Conservation (phyloP, 1,140 invertebrate species). For the Grapholita molesta region DNA sequence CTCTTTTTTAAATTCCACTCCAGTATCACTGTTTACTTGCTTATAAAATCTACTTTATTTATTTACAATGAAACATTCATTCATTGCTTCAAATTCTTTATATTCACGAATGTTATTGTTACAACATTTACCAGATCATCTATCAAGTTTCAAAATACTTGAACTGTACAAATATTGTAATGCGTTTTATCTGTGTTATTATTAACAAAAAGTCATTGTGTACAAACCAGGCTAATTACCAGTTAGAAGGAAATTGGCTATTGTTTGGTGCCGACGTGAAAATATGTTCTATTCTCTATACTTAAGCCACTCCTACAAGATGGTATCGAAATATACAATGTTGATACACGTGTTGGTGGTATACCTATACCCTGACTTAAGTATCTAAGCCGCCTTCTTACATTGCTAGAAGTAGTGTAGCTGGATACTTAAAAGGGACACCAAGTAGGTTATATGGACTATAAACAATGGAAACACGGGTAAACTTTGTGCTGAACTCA, state of each 20-base stretch:
- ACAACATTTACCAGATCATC: background rate
- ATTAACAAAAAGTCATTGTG: constrained; percentile 48
- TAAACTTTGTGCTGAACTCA: background rate
- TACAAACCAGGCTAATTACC: constrained; percentile 50
- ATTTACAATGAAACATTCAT: constrained; percentile 19
- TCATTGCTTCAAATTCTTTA: background rate
- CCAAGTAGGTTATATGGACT: background rate
- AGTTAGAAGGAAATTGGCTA: constrained; percentile 46
- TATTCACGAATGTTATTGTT: background rate
- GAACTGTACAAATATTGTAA: constrained; percentile 5
- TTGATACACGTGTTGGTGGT: background rate
- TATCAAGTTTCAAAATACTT: constrained; percentile 21
- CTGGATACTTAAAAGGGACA: background rate
- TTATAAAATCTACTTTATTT: constrained; percentile 18
- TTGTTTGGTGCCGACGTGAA: constrained; percentile 48
- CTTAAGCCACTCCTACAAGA: constrained; percentile 19
- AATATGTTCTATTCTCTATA: constrained; percentile 42
- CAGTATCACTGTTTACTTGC: background rate
- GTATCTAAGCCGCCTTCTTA: background rate
- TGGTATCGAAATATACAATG: constrained; percentile 5
- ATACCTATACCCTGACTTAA: background rate
- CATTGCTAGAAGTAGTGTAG: too few species aligned
- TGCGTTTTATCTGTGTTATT: constrained; percentile 17
- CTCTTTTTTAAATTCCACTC: constrained; percentile 36
- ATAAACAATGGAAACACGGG: background rate